Conservation (phyloP, 2,888 invertebrate genomes). For the Leucophora obtusa region DNA sequence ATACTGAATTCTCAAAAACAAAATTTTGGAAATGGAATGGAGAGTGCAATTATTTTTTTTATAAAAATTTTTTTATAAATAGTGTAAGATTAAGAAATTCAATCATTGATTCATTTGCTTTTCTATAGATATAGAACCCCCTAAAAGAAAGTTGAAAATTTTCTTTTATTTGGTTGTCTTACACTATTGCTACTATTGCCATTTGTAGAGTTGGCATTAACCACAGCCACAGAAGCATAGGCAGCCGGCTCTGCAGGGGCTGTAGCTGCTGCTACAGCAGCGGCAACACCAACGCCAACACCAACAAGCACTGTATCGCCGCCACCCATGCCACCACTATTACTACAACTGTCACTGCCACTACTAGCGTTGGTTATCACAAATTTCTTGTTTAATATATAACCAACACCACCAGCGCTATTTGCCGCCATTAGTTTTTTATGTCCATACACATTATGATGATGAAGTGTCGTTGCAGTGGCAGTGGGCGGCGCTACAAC, state of each 20-base stretch:
- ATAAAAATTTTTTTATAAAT: neutral
- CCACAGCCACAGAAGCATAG: slow-evolving; percentile 73
- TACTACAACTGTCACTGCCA: slow-evolving; percentile 25
- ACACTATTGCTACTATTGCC: slow-evolving; percentile 64
- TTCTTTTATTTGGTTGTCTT: slow-evolving; percentile 71
- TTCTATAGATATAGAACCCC: neutral
- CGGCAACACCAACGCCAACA: slow-evolving; percentile 62
- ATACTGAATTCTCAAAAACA: too few relatives aligned
- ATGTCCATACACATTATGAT: slow-evolving; percentile 57
- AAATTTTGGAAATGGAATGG: too few relatives aligned
- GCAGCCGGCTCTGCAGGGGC: slow-evolving; percentile 68
- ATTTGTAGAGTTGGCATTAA: slow-evolving; percentile 67
- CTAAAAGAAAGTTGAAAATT: slow-evolving; percentile 72
- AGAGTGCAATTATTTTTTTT: neutral
- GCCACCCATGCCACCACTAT: slow-evolving; percentile 13
- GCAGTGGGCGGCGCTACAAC: slow-evolving; percentile 72
- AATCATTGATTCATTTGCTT: neutral
- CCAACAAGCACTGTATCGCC: slow-evolving; percentile 46
- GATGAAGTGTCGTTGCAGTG: slow-evolving; percentile 55
- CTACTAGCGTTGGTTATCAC: slow-evolving; percentile 35
- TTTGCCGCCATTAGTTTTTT: slow-evolving; percentile 54
- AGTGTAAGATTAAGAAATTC: neutral
- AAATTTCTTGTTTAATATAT: slow-evolving; percentile 36
- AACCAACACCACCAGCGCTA: slow-evolving; percentile 28
- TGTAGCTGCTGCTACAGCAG: slow-evolving; percentile 62